phyloP scores from a whole-genome alignment of 2,113 vertebrate genomes.

The Mus pahari region DNA sequence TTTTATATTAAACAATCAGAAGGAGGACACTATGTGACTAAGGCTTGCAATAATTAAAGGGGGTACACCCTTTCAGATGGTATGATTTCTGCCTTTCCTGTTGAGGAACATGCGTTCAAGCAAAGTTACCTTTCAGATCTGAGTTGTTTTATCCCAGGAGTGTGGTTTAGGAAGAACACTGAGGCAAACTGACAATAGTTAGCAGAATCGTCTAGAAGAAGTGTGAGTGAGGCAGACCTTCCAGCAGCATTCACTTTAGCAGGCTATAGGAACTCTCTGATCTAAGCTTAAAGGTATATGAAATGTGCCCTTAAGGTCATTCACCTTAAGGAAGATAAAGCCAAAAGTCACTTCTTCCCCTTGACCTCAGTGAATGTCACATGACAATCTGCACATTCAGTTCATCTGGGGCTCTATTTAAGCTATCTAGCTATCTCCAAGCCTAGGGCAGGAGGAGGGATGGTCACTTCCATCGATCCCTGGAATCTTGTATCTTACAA shows the following conservation, averaged over 20 bases:
- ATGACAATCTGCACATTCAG: not conserved
- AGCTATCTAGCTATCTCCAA: not conserved
- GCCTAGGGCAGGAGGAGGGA: not conserved
- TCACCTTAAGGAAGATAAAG: not conserved
- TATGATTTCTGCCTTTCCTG: not conserved
- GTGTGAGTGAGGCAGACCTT: not conserved
- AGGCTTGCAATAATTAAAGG: not conserved
- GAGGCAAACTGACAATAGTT: not conserved
- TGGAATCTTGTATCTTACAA: not conserved
- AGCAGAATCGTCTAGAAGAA: conserved; percentile 3
- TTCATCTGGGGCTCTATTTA: not conserved
- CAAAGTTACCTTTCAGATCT: conserved; percentile 10
- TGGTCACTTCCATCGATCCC: not conserved
- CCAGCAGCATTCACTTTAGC: not conserved
- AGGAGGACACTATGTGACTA: not conserved
- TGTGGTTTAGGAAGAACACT: conserved; percentile 19
- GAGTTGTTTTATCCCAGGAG: not conserved
- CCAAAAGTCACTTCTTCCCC: not conserved
- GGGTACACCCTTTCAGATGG: not conserved
- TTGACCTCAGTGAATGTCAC: not conserved
- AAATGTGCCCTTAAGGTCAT: not conserved
- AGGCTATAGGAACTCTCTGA: not conserved
- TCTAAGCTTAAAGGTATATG: not conserved
- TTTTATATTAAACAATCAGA: conserved; percentile 25
- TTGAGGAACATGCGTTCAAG: not conserved